Conservation (phyloP, 2,888 invertebrate species). For the Orchesella flavescens region DNA sequence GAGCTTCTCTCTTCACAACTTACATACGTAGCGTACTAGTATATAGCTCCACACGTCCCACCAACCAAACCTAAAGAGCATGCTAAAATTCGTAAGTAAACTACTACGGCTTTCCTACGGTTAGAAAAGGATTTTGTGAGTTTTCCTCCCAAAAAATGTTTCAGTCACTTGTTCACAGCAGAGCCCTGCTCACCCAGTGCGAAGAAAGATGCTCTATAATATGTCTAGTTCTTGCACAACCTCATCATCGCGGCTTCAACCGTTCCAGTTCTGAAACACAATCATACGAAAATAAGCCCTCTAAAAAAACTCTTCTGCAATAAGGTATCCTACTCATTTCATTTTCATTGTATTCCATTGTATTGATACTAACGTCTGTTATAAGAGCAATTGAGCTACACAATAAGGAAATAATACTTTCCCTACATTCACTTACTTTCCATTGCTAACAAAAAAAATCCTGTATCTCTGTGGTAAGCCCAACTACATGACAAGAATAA, state of each 20-base stretch:
- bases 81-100: not conserved
- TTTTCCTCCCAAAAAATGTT: constrained; percentile 49
- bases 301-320: no score
- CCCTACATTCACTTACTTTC: not conserved
- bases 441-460: not conserved
- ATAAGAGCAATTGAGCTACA: not conserved
- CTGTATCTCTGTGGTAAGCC: not conserved
- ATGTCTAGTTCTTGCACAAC: not conserved
- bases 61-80: not conserved
- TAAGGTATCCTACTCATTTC: constrained; percentile 1
- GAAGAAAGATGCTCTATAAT: constrained; percentile 32
- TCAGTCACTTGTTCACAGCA: constrained; percentile 53
- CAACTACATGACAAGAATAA: constrained; percentile 59
- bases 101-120: constrained; percentile 34
- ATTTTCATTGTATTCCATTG: constrained; percentile 26
- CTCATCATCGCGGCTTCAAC: constrained; percentile 3
- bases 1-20: constrained; percentile 33
- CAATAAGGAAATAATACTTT: not conserved
- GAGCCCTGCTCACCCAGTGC: constrained; percentile 56
- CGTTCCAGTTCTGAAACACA: no score
- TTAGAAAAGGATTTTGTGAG: constrained; percentile 49
- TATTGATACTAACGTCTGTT: not conserved
- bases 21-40: no score
- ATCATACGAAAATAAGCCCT: no score
- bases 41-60: not conserved